Base-by-base conservation (phyloP, 2,797 vertebrate species). In the Nasua narica region DNA sequence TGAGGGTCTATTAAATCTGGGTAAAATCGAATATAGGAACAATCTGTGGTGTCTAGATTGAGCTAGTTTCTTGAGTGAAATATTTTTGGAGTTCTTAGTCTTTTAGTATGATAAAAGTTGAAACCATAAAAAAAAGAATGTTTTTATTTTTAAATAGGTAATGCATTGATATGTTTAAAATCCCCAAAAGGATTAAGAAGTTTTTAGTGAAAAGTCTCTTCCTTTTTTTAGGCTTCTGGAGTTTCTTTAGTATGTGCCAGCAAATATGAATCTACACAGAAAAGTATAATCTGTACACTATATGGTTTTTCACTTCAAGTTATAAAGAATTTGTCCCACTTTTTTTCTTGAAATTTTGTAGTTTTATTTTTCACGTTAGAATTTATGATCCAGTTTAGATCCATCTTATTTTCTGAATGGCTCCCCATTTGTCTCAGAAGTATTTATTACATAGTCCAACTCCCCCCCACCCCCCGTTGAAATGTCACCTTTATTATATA, bases 331-430 rank as follows among this genome's bases (percentile, higher is more conserved):
- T 92, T 89, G 37, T 56, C 37, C 19, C 2, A 13, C 4, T 79
- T 76, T 70, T 70, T 87, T 89, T 35, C 54, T 91, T 69, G 35
- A 65, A 83, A 76, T n/a, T 81, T 91, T 76, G 29, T 21, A 48
- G 50, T 90, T 93, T 87, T 11, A 43, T 87, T 79, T 95, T 95
- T 91, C 9, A 78, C 19, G 8, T 84, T 91, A 11, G 54, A 85
- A 52, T 72, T 60, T 65, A 43, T 50, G 25, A 50, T 92, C 56
- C 27, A 65, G 1, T 92, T 84, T 43, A 48, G 35, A 76, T 85
- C 27, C 81, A 76, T 9, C 70, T 65, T 65, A 76, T 76, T 92
- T 92, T 85, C 69, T 1, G 4, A 84, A 43, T 76, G 46, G 46
- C n/a, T 43, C 10, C n/a, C 29, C 48, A 14, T 62, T 50, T 7